phyloP scores from a whole-genome alignment of 1,140 invertebrate genomes.

The Archivesica marissinica region DNA sequence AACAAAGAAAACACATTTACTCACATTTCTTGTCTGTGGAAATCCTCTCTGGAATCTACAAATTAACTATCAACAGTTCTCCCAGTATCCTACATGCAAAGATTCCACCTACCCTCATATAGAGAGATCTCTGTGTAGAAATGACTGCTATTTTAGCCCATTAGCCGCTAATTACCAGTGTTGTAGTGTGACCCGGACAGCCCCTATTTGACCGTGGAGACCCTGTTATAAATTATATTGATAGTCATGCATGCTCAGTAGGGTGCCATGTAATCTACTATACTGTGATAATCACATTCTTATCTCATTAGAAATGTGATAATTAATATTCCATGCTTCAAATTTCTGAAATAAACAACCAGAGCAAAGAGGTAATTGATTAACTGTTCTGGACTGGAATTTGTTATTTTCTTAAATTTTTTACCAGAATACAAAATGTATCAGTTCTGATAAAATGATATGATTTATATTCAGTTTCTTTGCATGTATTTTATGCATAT shows the following conservation, averaged over 20 bases:
- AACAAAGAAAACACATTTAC: slow-evolving; percentile 46
- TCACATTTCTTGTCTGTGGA: slow-evolving; percentile 1
- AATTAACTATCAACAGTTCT: too few relatives aligned
- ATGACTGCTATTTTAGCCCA: background rate
- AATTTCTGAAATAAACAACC: background rate
- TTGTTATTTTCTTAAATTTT: too few relatives aligned
- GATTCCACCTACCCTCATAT: slow-evolving; percentile 8
- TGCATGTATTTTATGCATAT: too few relatives aligned
- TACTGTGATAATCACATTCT: background rate
- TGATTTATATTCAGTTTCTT: too few relatives aligned
- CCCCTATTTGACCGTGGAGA: slow-evolving; percentile 19
- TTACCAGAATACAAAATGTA: too few relatives aligned
- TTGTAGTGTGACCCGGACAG: background rate
- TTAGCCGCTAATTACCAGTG: slow-evolving; percentile 38
- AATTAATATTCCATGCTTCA: slow-evolving; percentile 5
- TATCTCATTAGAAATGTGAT: background rate
- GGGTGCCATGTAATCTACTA: background rate
- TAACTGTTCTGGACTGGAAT: too few relatives aligned
- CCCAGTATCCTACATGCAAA: background rate
- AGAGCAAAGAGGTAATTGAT: too few relatives aligned
- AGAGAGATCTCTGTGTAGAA: slow-evolving; percentile 4
- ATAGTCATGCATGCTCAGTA: slow-evolving; percentile 34
- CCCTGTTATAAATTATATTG: background rate
- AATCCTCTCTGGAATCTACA: too few relatives aligned
- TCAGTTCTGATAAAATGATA: too few relatives aligned